These are phyloP conservation scores for Neopelma chrysocephalum DNA, from an alignment of 2,797 vertebrate genomes.

Conservation along the genomic window DNA sequence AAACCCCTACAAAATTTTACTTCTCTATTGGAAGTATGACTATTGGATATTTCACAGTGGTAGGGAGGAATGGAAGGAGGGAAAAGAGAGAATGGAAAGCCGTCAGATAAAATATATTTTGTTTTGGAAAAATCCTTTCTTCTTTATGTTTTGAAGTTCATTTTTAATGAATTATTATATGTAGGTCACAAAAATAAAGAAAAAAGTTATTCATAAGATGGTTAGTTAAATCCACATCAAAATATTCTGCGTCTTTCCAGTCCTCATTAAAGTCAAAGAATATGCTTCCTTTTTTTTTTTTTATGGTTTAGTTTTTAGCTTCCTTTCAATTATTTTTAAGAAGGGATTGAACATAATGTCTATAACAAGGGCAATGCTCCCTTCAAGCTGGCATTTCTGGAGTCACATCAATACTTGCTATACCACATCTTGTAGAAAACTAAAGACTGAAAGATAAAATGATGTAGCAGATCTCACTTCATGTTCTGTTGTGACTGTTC, in stretches of 20 bases:
- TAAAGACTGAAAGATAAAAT: not conserved
- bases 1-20: not conserved
- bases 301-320: not conserved
- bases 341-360: not conserved
- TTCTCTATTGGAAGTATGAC: not conserved
- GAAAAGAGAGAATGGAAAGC: not conserved
- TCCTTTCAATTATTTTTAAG: not conserved
- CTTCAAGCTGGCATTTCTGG: not conserved
- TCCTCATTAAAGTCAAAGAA: not conserved
- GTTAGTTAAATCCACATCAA: not conserved
- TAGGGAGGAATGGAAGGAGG: not conserved
- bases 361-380: not conserved
- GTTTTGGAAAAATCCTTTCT: not conserved
- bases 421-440: not conserved
- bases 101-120: not conserved
- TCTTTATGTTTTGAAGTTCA: not conserved
- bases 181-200: not conserved
- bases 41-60: not conserved
- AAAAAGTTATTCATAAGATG: not conserved
- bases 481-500: not conserved
- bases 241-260: not conserved
- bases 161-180: constrained; percentile 2
- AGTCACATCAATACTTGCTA: not conserved
- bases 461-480: not conserved
- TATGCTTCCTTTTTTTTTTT: not conserved